These are phyloP conservation scores for Phenacoccus solenopsis DNA, from an alignment of 1,140 invertebrate genomes.

Conservation along the genomic window DNA sequence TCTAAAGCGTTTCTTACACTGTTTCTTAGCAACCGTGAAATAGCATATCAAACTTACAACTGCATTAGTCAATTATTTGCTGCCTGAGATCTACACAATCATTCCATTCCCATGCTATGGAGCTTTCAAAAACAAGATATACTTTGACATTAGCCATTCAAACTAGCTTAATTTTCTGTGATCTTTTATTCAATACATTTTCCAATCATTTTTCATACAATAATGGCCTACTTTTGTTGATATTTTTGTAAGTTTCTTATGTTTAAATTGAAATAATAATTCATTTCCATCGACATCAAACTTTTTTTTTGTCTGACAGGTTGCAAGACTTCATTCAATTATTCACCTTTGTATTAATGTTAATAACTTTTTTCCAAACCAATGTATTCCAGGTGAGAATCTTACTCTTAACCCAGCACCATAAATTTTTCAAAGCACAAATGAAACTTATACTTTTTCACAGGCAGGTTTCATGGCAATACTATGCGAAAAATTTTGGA, in stretches of 20 bases:
- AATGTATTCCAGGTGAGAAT: slow-evolving; percentile 24
- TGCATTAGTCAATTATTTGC: no score
- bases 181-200: slow-evolving; percentile 23
- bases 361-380: slow-evolving; percentile 24
- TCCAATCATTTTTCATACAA: slow-evolving; percentile 19
- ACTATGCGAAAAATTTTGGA: slow-evolving; percentile 22
- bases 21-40: no score
- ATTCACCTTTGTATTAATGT: slow-evolving; percentile 20
- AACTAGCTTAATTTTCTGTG: slow-evolving; percentile 19
- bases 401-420: not conserved
- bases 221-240: not conserved
- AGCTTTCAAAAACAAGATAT: slow-evolving; percentile 12
- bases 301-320: slow-evolving; percentile 19
- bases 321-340: slow-evolving; percentile 23
- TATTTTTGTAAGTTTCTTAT: slow-evolving; percentile 7
- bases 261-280: not conserved
- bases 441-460: slow-evolving; percentile 11
- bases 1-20: no score
- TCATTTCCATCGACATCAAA: not conserved
- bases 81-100: no score
- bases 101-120: no score
- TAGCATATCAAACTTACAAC: no score
- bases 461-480: slow-evolving; percentile 23
- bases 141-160: slow-evolving; percentile 14
- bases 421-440: not conserved